phyloP scores from a whole-genome alignment of 2,797 vertebrate species.

The Alauda arvensis region DNA sequence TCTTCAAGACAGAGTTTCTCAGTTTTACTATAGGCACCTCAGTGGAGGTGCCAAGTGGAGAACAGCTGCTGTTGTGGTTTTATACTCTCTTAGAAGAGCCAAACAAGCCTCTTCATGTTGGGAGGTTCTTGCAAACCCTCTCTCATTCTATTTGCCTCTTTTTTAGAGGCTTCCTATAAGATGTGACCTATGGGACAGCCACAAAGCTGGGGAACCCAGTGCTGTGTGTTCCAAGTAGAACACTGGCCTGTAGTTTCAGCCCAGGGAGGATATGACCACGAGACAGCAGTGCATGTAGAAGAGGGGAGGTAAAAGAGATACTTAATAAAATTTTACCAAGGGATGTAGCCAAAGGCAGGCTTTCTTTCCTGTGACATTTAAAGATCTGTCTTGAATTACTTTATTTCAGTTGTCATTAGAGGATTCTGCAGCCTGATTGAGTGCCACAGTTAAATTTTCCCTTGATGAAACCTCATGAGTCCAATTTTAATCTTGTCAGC shows the following conservation, averaged over 20 bases:
- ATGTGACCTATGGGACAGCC: neutral
- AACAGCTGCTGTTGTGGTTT: neutral
- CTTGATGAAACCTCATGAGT: conserved; percentile 41
- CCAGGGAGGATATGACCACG: neutral
- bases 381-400: conserved; percentile 46
- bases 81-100: neutral
- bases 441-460: conserved; percentile 46
- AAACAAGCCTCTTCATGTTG: neutral
- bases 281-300: neutral
- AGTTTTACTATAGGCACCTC: neutral
- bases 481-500: conserved; percentile 62
- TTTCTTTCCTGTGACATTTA: neutral
- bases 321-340: neutral
- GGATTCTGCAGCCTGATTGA: conserved; percentile 56
- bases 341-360: neutral
- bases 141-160: neutral
- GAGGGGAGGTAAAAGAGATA: neutral
- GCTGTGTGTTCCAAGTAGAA: neutral
- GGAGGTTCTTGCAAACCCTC: neutral
- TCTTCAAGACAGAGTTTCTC: neutral
- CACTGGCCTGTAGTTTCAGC: neutral
- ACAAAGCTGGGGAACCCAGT: neutral
- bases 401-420: conserved; percentile 36
- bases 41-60: neutral
- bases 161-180: neutral